A percentile compares a stretch with the other conserved stretches of the same genome.
Conservation (phyloP, 2,797 vertebrate genomes). For the Cottoperca gobio region DNA sequence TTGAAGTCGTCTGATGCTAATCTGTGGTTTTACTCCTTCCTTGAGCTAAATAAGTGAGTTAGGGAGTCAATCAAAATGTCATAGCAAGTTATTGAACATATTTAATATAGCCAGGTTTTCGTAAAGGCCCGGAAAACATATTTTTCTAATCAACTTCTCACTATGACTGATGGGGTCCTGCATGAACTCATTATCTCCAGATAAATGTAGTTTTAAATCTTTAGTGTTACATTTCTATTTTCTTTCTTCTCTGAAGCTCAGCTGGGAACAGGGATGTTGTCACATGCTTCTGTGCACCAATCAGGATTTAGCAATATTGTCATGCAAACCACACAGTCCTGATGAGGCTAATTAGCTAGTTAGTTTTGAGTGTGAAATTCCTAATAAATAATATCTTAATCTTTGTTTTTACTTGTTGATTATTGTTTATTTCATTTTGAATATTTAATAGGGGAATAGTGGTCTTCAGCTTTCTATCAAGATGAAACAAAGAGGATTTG, state of each 20-base stretch:
- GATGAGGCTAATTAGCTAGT: not conserved
- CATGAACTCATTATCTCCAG: not conserved
- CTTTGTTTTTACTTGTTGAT: not conserved
- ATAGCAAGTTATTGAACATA: not conserved
- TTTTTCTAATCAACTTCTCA: not conserved
- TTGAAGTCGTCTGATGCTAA: not conserved
- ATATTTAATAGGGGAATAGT: not conserved
- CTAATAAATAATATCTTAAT: no score
- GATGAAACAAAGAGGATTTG: not conserved
- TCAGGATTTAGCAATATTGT: no score
- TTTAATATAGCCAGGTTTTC: not conserved
- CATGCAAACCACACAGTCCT: not conserved
- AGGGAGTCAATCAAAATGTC: not conserved
- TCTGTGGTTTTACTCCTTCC: not conserved
- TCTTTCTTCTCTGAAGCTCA: not conserved
- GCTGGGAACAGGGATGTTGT: not conserved
- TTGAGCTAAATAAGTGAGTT: not conserved
- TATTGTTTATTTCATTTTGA: not conserved
- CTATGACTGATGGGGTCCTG: not conserved
- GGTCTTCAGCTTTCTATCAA: not conserved
- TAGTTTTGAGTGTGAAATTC: no score
- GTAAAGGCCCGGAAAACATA: not conserved
- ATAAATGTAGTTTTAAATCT: not conserved
- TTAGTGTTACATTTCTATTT: not conserved
- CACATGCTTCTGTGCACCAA: not conserved